These are phyloP conservation scores for Laticauda colubrina DNA, from an alignment of 2,113 vertebrate genomes.

Conservation along the genomic window DNA sequence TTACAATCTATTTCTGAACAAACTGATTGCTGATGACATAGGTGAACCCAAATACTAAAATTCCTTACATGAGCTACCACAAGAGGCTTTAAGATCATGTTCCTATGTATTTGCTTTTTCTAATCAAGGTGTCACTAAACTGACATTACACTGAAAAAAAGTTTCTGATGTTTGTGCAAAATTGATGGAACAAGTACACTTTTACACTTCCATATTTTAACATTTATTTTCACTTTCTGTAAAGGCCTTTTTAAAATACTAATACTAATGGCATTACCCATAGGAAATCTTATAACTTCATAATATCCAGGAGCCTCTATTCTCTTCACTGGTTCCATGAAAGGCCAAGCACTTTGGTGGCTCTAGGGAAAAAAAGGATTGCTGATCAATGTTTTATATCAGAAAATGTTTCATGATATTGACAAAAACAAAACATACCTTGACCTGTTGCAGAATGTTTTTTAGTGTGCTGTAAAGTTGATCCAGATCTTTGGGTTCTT, in stretches of 20 bases:
- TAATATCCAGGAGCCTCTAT: slow-evolving; percentile 98
- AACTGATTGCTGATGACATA: not conserved
- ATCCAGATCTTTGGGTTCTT: slow-evolving; percentile 94
- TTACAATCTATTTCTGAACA: not conserved
- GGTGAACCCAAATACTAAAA: not conserved
- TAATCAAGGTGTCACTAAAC: not conserved
- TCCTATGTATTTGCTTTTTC: too few species aligned
- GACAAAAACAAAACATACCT: slow-evolving; percentile 74
- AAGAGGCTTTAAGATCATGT: not conserved
- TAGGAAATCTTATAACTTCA: slow-evolving; percentile 98
- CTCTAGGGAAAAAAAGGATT: slow-evolving; percentile 77
- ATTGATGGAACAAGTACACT: not conserved
- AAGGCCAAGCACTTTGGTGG: slow-evolving; percentile 98
- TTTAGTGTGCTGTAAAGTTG: slow-evolving; percentile 93
- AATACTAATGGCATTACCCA: slow-evolving; percentile 86
- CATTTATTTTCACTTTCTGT: slow-evolving; percentile 38
- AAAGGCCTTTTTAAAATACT: slow-evolving; percentile 68
- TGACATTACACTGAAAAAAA: not conserved
- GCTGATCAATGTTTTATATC: slow-evolving; percentile 48
- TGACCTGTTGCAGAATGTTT: slow-evolving; percentile 94
- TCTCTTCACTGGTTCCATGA: slow-evolving; percentile 99
- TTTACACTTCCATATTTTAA: not conserved
- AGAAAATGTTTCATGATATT: slow-evolving; percentile 51
- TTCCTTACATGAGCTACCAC: not conserved
- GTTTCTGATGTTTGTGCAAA: not conserved